Conservation (phyloP, 2,797 vertebrate genomes). For the Apodemus agrarius region DNA sequence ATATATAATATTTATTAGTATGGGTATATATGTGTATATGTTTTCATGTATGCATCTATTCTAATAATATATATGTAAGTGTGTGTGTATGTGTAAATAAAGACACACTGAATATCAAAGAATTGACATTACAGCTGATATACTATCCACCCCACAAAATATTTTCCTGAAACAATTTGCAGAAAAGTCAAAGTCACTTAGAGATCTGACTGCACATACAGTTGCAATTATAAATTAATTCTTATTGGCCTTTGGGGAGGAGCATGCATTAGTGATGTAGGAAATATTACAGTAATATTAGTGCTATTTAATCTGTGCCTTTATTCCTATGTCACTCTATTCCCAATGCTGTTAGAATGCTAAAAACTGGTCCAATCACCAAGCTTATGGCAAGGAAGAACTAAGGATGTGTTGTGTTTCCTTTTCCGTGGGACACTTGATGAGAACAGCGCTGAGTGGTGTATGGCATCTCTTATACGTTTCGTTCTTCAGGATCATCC, state of each 20-base stretch:
- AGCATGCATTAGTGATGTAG: no score
- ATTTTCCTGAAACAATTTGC: conserved; percentile 10
- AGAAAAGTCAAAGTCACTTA: conserved; percentile 61
- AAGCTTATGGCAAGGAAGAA: background rate
- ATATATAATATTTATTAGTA: no score
- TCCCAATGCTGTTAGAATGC: background rate
- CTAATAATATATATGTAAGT: background rate
- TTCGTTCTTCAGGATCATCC: conserved; percentile 72
- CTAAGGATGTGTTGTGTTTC: background rate
- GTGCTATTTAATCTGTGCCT: background rate
- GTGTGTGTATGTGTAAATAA: background rate
- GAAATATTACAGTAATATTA: fast-evolving
- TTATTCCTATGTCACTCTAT: no score
- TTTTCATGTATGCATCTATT: no score
- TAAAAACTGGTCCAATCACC: background rate
- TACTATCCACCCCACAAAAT: background rate
- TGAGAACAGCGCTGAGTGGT: conserved; percentile 78
- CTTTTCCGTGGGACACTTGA: conserved; percentile 74
- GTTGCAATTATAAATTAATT: conserved; percentile 53
- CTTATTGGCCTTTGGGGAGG: background rate
- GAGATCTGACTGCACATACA: background rate
- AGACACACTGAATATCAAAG: background rate
- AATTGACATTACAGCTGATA: background rate
- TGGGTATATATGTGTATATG: background rate
- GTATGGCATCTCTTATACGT: conserved; percentile 78